Conservation (phyloP, 2,113 vertebrate species). For the Corynorhinus townsendii region DNA sequence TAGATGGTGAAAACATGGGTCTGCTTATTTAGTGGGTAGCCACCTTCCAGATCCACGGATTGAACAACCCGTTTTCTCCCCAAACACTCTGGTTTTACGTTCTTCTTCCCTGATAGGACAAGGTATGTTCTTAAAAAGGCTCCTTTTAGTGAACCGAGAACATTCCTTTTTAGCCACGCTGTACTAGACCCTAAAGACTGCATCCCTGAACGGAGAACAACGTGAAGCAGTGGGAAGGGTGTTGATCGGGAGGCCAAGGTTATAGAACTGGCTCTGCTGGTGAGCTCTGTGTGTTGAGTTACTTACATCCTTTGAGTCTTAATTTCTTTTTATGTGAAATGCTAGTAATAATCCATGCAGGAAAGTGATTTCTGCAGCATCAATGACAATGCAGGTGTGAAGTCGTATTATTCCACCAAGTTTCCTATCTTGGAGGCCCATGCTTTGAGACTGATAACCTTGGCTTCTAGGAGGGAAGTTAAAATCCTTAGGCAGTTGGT, state of each 20-base stretch:
- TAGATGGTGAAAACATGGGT: too few species aligned
- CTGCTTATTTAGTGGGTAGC: not conserved
- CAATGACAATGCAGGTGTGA: not conserved
- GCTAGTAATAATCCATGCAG: not conserved
- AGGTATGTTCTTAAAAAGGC: not conserved
- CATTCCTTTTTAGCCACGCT: not conserved
- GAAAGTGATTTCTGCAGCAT: not conserved
- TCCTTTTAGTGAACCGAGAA: not conserved
- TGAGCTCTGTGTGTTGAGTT: not conserved
- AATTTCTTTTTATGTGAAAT: not conserved
- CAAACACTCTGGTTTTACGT: not conserved
- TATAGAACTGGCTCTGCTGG: not conserved
- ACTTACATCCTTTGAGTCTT: not conserved
- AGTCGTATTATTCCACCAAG: not conserved
- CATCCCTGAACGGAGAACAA: not conserved
- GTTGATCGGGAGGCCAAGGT: not conserved
- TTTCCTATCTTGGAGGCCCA: not conserved
- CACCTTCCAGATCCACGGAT: not conserved
- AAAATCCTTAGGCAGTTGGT: not conserved
- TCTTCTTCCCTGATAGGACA: not conserved
- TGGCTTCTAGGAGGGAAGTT: not conserved
- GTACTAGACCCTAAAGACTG: not conserved
- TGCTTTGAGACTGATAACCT: not conserved
- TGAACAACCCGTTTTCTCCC: not conserved
- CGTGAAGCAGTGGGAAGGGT: not conserved